A percentile compares a stretch with the other conserved stretches of the same genome.
Conservation (phyloP, 2,888 invertebrate genomes). For the Leptura quadrifasciata region DNA sequence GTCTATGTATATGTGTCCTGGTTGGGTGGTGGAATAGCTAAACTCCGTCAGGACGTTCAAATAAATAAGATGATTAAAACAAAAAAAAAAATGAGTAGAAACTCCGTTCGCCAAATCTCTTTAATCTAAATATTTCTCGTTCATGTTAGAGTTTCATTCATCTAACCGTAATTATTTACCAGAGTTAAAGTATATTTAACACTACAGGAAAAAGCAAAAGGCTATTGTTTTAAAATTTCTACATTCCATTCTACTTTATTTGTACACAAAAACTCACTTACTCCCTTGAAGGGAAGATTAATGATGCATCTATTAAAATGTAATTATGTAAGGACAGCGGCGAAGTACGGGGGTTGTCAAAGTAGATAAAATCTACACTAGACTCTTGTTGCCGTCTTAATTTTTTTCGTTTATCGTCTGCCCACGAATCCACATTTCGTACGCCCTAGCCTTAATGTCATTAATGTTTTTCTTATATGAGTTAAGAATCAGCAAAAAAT, state of each 20-base stretch:
- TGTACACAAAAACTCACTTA: constrained; percentile 1
- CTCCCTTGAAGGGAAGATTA: not conserved
- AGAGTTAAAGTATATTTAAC: not conserved
- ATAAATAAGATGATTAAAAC: too few relatives aligned
- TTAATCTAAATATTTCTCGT: not conserved
- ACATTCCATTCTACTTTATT: constrained; percentile 28
- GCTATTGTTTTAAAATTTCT: constrained; percentile 21
- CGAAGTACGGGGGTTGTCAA: not conserved
- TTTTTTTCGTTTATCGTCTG: not conserved
- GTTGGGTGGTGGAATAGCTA: too few relatives aligned
- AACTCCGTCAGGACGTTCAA: too few relatives aligned
- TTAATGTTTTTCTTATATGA: too few relatives aligned
- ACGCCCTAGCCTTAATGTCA: too few relatives aligned
- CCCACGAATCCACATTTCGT: not conserved
- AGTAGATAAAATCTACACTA: not conserved
- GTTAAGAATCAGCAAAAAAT: too few relatives aligned
- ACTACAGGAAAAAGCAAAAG: constrained; percentile 17
- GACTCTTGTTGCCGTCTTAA: not conserved
- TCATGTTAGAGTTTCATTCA: not conserved
- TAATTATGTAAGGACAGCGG: not conserved
- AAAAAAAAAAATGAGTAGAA: not conserved
- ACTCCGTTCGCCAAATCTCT: not conserved
- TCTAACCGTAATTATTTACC: not conserved
- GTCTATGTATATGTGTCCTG: too few relatives aligned
- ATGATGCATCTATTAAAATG: constrained; percentile 7